phyloP scores from a whole-genome alignment of 2,113 vertebrate genomes.

The Melanocharis versteri region DNA sequence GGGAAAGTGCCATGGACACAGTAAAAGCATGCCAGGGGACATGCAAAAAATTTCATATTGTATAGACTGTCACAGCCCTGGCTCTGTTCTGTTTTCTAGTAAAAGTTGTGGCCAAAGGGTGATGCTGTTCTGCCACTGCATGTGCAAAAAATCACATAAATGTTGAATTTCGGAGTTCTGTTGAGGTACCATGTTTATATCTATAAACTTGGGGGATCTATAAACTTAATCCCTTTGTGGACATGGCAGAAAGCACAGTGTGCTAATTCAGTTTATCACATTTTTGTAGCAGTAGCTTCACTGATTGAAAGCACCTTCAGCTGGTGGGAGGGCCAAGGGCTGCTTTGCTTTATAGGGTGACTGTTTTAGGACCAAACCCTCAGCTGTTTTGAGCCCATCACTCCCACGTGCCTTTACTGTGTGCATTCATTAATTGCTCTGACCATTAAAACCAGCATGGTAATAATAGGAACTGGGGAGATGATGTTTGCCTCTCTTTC shows the following conservation, averaged over 20 bases:
- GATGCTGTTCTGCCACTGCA: neutral
- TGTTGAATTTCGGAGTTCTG: neutral
- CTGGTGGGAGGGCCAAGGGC: neutral
- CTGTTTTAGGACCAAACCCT: neutral
- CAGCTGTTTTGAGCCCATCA: neutral
- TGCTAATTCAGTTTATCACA: neutral
- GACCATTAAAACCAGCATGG: neutral
- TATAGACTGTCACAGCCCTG: neutral
- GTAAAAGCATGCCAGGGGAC: neutral
- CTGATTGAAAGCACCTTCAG: neutral
- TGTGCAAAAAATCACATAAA: fast-evolving
- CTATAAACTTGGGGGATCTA: fast-evolving
- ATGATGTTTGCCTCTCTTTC: neutral
- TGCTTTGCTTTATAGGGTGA: neutral
- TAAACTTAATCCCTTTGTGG: neutral
- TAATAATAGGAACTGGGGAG: neutral
- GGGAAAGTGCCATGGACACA: neutral
- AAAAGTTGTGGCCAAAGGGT: neutral
- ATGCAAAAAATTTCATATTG: neutral
- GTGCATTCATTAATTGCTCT: neutral
- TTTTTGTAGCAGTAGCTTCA: neutral
- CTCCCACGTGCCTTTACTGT: neutral
- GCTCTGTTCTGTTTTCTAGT: neutral
- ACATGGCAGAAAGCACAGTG: neutral
- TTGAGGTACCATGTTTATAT: neutral